Evolutionary conservation across 2,113 vertebrate species (phyloP).

Genomic region (Poecile atricapillus): DNA sequence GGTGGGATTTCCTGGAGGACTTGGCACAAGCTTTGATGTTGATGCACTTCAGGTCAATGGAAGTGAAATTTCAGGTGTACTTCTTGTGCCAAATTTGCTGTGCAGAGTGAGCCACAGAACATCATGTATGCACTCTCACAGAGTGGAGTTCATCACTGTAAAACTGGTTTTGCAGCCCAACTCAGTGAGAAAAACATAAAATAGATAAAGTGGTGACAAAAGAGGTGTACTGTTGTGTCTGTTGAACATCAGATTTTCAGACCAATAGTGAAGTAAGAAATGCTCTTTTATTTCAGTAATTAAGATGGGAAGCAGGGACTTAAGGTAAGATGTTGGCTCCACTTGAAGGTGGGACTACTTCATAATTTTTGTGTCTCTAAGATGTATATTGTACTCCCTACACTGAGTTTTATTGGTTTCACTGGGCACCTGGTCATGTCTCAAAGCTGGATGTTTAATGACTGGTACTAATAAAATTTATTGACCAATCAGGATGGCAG

Average conservation of each 20-base stretch:
- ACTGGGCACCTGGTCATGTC: neutral
- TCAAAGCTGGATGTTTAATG: neutral
- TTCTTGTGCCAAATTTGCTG: neutral
- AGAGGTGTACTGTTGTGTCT: neutral
- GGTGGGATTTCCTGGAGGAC: neutral
- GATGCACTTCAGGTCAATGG: neutral
- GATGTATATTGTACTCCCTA: rapidly evolving
- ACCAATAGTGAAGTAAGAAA: neutral
- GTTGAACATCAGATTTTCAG: neutral
- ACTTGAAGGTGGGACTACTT: neutral
- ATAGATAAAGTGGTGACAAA: neutral
- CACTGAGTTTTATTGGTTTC: neutral
- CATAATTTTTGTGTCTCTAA: neutral
- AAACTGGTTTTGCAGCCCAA: neutral
- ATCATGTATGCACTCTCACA: rapidly evolving
- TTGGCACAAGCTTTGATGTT: neutral
- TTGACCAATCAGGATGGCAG: neutral
- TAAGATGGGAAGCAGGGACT: neutral
- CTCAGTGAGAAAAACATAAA: neutral
- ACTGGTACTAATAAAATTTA: neutral
- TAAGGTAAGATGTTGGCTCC: neutral
- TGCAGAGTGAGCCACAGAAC: neutral
- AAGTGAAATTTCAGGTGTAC: neutral
- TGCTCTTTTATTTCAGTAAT: neutral
- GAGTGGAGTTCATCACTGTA: neutral